Percentiles rank a stretch among this genome's conserved stretches.
Conservation (phyloP, 2,888 invertebrate species). For the Darwinula stevensoni region DNA sequence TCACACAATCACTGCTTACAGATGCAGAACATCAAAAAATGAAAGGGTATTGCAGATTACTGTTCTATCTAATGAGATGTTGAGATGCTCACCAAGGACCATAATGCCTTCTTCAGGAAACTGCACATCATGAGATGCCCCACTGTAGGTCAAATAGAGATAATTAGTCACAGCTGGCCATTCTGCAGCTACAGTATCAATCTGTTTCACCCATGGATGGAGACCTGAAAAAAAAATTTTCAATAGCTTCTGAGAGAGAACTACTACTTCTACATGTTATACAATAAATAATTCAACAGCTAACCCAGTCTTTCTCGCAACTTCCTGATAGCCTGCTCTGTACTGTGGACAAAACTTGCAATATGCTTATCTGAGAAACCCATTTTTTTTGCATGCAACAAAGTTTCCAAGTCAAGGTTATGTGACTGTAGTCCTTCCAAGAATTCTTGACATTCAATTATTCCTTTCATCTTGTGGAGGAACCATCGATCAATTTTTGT, state of each 20-base stretch:
- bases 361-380: slow-evolving; percentile 97
- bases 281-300: slow-evolving; percentile 7
- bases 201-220: slow-evolving; percentile 71
- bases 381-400: slow-evolving; percentile 58
- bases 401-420: slow-evolving; percentile 23
- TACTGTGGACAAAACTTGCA: slow-evolving; percentile 51
- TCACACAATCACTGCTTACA: background rate
- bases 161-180: slow-evolving; percentile 98
- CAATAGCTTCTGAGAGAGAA: background rate
- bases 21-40: no score
- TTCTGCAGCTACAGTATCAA: slow-evolving; percentile 96
- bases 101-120: slow-evolving; percentile 39
- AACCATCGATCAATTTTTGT: slow-evolving; percentile 97
- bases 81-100: slow-evolving; percentile 44
- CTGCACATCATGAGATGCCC: slow-evolving; percentile 38
- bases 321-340: slow-evolving; percentile 50
- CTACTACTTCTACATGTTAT: background rate
- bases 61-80: background rate
- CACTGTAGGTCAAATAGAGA: slow-evolving; percentile 91
- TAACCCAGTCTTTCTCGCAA: slow-evolving; percentile 30
- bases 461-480: slow-evolving; percentile 70
- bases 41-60: background rate
- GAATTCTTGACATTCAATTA: slow-evolving; percentile 35
- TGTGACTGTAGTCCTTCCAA: slow-evolving; percentile 33
- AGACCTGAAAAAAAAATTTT: slow-evolving; percentile 22